Percentiles rank a stretch among this genome's conserved stretches.
phyloP scores from a whole-genome alignment of 2,888 invertebrate genomes.

The Tryphoninae sp. region DNA sequence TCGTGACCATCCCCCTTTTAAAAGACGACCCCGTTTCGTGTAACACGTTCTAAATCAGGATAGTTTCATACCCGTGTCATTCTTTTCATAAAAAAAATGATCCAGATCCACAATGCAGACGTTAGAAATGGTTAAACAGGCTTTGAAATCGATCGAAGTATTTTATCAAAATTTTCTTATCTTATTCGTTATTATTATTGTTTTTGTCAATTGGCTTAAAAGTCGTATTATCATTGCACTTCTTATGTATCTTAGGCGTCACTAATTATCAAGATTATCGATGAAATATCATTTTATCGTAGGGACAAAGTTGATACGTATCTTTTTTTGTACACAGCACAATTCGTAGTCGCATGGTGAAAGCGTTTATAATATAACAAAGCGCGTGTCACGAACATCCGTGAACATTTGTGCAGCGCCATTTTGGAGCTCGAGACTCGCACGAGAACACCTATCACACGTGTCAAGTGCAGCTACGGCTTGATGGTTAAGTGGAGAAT shows the following conservation, averaged over 20 bases:
- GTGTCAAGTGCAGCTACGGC: conserved; percentile 62
- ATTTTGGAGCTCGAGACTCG: conserved; percentile 47
- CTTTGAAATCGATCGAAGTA: too few relatives aligned
- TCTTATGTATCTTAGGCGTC: too few relatives aligned
- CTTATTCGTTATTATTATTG: too few relatives aligned
- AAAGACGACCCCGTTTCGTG: conserved; percentile 40
- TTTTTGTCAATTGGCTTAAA: too few relatives aligned
- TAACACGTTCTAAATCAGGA: conserved; percentile 31
- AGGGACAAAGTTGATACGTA: neutral
- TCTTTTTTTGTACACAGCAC: conserved; percentile 2
- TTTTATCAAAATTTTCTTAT: too few relatives aligned
- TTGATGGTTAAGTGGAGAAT: conserved; percentile 62
- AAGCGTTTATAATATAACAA: conserved; percentile 34
- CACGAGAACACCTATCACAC: conserved; percentile 59
- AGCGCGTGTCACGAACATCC: conserved; percentile 47
- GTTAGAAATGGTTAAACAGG: too few relatives aligned
- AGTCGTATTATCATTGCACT: too few relatives aligned
- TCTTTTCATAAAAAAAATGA: neutral
- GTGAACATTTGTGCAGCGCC: conserved; percentile 46
- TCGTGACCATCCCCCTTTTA: conserved; percentile 34
- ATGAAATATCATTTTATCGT: neutral
- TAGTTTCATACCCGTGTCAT: conserved; percentile 22
- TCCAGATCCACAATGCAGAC: too few relatives aligned
- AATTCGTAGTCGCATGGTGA: neutral
- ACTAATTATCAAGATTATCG: neutral